phyloP scores from a whole-genome alignment of 2,888 invertebrate species.

The Priocnemis perturbator region DNA sequence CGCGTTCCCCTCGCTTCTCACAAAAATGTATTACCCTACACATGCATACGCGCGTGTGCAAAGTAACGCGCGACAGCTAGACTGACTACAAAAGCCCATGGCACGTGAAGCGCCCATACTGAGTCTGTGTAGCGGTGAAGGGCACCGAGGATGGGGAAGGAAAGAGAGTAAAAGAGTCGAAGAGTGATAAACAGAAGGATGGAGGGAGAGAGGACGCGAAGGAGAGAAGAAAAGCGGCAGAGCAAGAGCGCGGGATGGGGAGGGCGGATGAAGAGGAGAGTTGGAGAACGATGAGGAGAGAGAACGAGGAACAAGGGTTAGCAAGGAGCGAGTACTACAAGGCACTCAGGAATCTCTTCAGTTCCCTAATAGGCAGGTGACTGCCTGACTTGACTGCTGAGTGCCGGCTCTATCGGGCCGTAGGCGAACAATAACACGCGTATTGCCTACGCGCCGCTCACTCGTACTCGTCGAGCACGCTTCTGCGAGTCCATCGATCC shows the following conservation, averaged over 20 bases:
- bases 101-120: slow-evolving; percentile 31
- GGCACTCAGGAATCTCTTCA: slow-evolving; percentile 47
- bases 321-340: slow-evolving; percentile 33
- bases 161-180: slow-evolving; percentile 15
- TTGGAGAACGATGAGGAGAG: slow-evolving; percentile 8
- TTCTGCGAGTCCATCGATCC: no score
- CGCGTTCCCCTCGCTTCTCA: no score
- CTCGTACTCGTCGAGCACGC: no score
- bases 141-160: slow-evolving; percentile 20
- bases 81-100: slow-evolving; percentile 26
- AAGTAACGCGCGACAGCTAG: slow-evolving; percentile 29
- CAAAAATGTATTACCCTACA: no score
- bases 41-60: slow-evolving; percentile 12
- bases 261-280: background rate
- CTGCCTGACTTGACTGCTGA: slow-evolving; percentile 35
- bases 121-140: slow-evolving; percentile 14
- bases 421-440: slow-evolving; percentile 40
- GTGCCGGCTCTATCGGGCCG: slow-evolving; percentile 27
- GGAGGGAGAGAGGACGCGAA: slow-evolving; percentile 3
- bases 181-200: slow-evolving; percentile 17
- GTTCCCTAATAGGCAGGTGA: slow-evolving; percentile 55
- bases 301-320: slow-evolving; percentile 14
- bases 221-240: no score
- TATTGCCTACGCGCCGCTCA: slow-evolving; percentile 1
- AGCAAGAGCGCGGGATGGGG: no score